phyloP scores from a whole-genome alignment of 2,888 invertebrate species.

The Noctuana brunneofusca region DNA sequence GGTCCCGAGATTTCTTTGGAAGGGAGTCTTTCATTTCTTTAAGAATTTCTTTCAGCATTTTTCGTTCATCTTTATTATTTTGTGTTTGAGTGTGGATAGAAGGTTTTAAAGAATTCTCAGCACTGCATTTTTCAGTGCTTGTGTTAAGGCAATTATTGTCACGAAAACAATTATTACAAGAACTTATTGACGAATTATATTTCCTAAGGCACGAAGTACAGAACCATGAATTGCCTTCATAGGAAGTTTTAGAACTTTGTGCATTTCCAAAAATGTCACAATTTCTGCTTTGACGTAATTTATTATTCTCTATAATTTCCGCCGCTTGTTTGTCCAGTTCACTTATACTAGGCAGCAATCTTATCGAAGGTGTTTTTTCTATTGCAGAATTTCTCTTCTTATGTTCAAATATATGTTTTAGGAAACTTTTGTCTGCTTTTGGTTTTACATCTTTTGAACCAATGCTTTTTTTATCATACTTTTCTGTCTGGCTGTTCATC shows the following conservation, averaged over 20 bases:
- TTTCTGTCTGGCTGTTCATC: conserved; percentile 46
- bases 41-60: conserved; percentile 86
- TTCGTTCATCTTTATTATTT: conserved; percentile 71
- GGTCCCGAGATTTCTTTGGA: conserved; percentile 77
- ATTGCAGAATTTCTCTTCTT: conserved; percentile 66
- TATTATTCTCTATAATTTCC: conserved; percentile 85
- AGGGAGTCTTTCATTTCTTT: conserved; percentile 91
- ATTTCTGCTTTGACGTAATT: conserved; percentile 52
- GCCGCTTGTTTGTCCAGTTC: conserved; percentile 91
- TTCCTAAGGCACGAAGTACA: conserved; percentile 67
- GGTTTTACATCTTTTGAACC: conserved; percentile 56
- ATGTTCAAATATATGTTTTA: conserved; percentile 77
- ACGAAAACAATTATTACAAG: conserved; percentile 58
- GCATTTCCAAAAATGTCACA: conserved; percentile 34
- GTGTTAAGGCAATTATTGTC: conserved; percentile 40
- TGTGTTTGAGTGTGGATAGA: conserved; percentile 58
- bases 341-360: conserved; percentile 88
- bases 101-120: conserved; percentile 39
- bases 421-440: conserved; percentile 79
- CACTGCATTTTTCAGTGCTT: conserved; percentile 12
- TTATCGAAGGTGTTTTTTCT: conserved; percentile 71
- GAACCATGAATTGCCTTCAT: conserved; percentile 55
- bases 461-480: conserved; percentile 56
- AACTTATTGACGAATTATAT: conserved; percentile 59
- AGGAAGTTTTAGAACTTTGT: conserved; percentile 4